Percentiles rank a stretch among this genome's conserved stretches.
Evolutionary conservation across 2,797 vertebrate species (phyloP).

Genomic region (Numenius phaeopus): DNA sequence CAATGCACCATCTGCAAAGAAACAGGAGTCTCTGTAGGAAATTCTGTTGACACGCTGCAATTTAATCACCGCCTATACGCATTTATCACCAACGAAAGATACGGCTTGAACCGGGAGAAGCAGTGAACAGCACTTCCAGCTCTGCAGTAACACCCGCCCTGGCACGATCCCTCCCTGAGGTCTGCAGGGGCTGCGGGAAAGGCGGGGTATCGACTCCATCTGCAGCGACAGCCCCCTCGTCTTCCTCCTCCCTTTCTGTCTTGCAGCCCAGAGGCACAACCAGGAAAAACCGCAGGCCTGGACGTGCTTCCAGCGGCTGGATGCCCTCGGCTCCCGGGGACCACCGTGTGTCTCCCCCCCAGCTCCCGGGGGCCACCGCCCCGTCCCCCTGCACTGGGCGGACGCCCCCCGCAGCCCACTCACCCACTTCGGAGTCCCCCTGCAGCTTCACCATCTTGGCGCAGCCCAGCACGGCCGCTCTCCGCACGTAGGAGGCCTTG

Average conservation of each 20-base stretch:
- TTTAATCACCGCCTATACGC: accelerated
- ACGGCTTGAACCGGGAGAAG: accelerated
- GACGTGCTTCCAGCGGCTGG: accelerated
- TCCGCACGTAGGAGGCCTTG: slow-evolving; percentile 92
- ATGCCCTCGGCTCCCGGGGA: accelerated
- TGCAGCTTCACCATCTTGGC: slow-evolving; percentile 92
- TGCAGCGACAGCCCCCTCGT: accelerated
- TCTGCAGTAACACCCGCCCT: background rate
- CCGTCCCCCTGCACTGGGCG: background rate
- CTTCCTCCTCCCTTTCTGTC: accelerated
- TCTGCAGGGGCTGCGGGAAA: accelerated
- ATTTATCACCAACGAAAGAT: accelerated
- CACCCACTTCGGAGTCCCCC: slow-evolving; percentile 85
- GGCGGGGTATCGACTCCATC: accelerated
- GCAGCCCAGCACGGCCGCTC: slow-evolving; percentile 93
- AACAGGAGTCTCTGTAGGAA: background rate
- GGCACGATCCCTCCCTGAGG: background rate
- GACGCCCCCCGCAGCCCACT: background rate
- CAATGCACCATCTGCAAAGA: slow-evolving; percentile 83
- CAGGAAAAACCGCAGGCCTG: accelerated
- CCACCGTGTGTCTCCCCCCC: background rate
- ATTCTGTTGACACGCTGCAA: accelerated
- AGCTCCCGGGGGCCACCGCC: accelerated
- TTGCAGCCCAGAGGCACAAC: background rate
- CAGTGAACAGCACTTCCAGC: too few species aligned